Evolutionary conservation across 2,888 invertebrate species (phyloP).

Genomic region (Temnothorax rugatulus): DNA sequence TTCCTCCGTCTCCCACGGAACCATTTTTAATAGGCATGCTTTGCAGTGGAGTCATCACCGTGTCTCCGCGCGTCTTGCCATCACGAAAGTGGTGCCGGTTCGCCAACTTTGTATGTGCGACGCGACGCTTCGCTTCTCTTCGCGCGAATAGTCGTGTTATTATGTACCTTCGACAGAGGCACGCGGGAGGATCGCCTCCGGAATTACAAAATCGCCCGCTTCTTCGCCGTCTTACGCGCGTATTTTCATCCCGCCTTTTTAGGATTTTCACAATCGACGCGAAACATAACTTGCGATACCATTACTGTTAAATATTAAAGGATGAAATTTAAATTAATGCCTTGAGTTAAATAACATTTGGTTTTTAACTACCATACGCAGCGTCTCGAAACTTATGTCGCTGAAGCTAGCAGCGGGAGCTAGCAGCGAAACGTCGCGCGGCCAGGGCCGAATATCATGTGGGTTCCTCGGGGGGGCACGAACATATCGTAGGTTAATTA

Average conservation of each 20-base stretch:
- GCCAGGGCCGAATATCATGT: too few species aligned
- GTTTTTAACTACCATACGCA: too few species aligned
- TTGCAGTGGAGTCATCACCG: slow-evolving; percentile 33
- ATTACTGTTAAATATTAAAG: too few species aligned
- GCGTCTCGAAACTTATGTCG: too few species aligned
- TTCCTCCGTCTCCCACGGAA: slow-evolving; percentile 62
- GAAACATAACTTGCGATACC: background rate
- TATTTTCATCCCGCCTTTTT: background rate
- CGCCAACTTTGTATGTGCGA: background rate
- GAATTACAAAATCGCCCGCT: slow-evolving; percentile 9
- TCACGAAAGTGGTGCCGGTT: slow-evolving; percentile 3
- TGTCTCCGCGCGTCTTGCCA: slow-evolving; percentile 16
- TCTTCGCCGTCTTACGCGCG: background rate
- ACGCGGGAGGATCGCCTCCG: background rate
- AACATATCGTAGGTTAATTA: too few species aligned
- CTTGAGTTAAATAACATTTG: too few species aligned
- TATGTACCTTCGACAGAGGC: background rate
- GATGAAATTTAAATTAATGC: too few species aligned
- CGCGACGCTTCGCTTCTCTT: background rate
- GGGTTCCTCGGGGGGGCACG: too few species aligned
- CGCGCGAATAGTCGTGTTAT: background rate
- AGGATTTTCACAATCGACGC: background rate
- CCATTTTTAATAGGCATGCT: slow-evolving; percentile 44
- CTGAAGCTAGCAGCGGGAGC: too few species aligned
- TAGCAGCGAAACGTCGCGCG: too few species aligned